Evolutionary conservation across 2,113 vertebrate species (phyloP), one percentile per base, ranked within the genome.

Genomic region (Prionailurus bengalensis): DNA sequence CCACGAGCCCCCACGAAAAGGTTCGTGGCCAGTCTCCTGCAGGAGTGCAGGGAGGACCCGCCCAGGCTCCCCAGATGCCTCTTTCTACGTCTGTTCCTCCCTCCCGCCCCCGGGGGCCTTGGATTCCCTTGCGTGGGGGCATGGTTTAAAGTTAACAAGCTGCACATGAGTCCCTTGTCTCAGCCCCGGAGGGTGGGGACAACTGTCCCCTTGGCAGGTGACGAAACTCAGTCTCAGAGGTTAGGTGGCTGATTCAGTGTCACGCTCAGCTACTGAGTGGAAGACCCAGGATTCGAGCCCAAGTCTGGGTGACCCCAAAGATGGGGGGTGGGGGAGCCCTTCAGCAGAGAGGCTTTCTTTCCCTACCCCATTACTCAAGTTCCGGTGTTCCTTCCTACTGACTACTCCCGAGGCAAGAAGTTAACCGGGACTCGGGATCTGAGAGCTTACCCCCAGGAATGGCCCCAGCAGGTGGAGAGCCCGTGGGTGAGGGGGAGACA

Each of bases 1-100:
- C 71, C 36, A 2, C 0, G 0, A 7, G 14, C 13, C 5, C 27
- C 29, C 33, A 14, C 0, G 4, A 25, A 39, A 58, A 36, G 39
- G 25, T 4, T 79, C 0, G 63, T 1, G 45, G 84, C 71, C 45
- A 36, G 36, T 70, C 12, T 53, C 78, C 94, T 27, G 33, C 33
- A 11, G 79, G 33, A n/a, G 1, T 0, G 0, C 48, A 15, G 39
- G 66, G 68, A 58, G 42, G 48, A 25, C 27, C 13, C 8, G 63
- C 42, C 25, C 25, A 15, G 36, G 92, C 25, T 31, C 27, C 83
- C 79, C 16, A 12, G 80, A 33, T 2, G 7, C 68, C 73, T 84
- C 81, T 70, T 73, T 58, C 81, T 63, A 45, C 0, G 16, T n/a
- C 79, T 58, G 65, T 21, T 36, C 74, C 74, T 63, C 58, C 66